Evolutionary conservation across 2,113 vertebrate genomes (phyloP).

Genomic region (Solea senegalensis): DNA sequence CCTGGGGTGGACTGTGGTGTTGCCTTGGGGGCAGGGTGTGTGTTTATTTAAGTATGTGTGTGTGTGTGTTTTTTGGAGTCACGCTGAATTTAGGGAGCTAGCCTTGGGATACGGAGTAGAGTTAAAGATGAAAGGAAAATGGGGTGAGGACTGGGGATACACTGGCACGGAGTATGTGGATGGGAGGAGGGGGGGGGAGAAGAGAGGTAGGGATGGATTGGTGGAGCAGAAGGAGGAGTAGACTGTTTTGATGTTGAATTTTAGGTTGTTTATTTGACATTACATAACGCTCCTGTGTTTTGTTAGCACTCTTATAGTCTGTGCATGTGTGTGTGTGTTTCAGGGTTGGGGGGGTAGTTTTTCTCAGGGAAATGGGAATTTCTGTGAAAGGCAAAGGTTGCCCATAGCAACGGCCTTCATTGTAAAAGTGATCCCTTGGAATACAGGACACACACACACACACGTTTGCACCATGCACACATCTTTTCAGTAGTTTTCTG

Average conservation of each 20-base stretch:
- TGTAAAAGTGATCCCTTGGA: constrained; percentile 69
- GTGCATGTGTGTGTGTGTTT: constrained; percentile 24
- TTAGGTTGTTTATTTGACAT: constrained; percentile 73
- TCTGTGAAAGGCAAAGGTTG: constrained; percentile 79
- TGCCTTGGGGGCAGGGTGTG: constrained; percentile 45
- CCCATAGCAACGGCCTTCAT: constrained; percentile 81
- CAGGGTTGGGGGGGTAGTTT: constrained; percentile 31
- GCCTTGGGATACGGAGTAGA: constrained; percentile 63
- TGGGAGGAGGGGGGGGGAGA: constrained; percentile 15
- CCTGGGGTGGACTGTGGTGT: constrained; percentile 38
- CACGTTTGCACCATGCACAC: constrained; percentile 26
- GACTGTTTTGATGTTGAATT: constrained; percentile 62
- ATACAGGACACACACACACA: constrained; percentile 49
- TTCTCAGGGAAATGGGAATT: constrained; percentile 72
- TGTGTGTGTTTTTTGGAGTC: constrained; percentile 55
- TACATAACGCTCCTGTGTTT: constrained; percentile 67
- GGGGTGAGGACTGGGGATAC: constrained; percentile 52
- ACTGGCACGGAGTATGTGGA: constrained; percentile 50
- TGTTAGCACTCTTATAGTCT: constrained; percentile 27
- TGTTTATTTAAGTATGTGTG: constrained; percentile 59
- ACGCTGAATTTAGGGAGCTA: constrained; percentile 49
- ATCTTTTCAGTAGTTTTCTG: constrained; percentile 59
- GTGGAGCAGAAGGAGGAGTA: constrained; percentile 22
- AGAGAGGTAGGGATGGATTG: constrained; percentile 11
- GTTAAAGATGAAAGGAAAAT: constrained; percentile 73